Base-by-base conservation (phyloP, 2,888 invertebrate genomes). In the Petrolisthes manimaculis region DNA sequence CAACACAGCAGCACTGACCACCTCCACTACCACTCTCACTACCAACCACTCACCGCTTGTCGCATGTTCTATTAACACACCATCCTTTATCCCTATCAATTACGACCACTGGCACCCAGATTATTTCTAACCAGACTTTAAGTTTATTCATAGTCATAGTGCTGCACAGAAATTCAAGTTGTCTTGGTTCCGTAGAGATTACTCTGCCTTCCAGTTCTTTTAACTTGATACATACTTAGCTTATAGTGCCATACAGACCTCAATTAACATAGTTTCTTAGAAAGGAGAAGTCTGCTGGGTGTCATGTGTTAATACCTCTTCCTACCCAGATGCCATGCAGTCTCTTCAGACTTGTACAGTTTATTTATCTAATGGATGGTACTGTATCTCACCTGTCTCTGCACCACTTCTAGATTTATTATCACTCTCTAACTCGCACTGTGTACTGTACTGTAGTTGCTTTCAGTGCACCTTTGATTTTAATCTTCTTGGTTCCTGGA, bases 11-110 rank as follows among this genome's bases (percentile, higher is more conserved):
- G 24, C 84, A 75, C 56, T 74, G 56, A 51, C 54, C 54, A 85
- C 85, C 54, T 75, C 24, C 55, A 83, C 54, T 55, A 83, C 78
- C 55, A 87, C 78, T n/a, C 21, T 67, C 24, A 69, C 85, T 24
- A 85, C 67, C 85, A 8, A 21, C 53, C 51, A 83, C 69, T 9
- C 67, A 53, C 61, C 71, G 54, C 71, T 80, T 71, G 55, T 53
- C 71, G 78, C 79, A 67, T 53, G 37, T n/a, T 53, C 84, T 54
- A 75, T 61, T 56, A 9, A 77, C 84, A n/a, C 71, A 37, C 71
- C 83, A 51, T 83, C 51, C 67, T 37, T 56, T 55, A 8, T 21
- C 81, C 9, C 37, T 9, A 4, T n/a, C 18, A 21, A 37, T 3
- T 8, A 74, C 8, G 37, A 24, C 75, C 74, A n/a, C n/a, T 56